These are phyloP conservation scores for Andrena cerasifolii DNA, from an alignment of 1,140 invertebrate genomes.

Conservation along the genomic window DNA sequence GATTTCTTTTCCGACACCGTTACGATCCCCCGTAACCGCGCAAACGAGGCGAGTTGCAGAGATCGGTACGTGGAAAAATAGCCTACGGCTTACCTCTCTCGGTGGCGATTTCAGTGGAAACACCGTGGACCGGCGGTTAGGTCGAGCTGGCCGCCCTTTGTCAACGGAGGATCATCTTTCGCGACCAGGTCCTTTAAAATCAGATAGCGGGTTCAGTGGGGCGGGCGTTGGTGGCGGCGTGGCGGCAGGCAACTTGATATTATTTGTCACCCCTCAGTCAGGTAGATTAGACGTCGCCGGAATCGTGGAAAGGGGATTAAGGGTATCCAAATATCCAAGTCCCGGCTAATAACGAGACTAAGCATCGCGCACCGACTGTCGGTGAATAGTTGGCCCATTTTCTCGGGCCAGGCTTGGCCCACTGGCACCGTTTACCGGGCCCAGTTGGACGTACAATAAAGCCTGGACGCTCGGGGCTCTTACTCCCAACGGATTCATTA, in stretches of 20 bases:
- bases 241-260: conserved; percentile 69
- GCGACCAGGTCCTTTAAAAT: conserved; percentile 52
- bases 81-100: background rate
- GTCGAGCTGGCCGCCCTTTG: conserved; percentile 37
- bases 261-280: conserved; percentile 74
- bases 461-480: background rate
- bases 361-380: conserved; percentile 48
- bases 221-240: conserved; percentile 4
- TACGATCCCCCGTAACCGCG: background rate
- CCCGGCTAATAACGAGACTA: conserved; percentile 68
- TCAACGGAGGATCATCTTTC: conserved; percentile 54
- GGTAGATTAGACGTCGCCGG: conserved; percentile 68
- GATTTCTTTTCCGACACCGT: conserved; percentile 3
- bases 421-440: conserved; percentile 16
- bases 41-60: background rate
- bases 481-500: conserved; percentile 67
- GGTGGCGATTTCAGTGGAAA: conserved; percentile 31
- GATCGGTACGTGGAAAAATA: conserved; percentile 1
- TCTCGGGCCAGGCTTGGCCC: background rate
- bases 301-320: conserved; percentile 75
- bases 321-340: conserved; percentile 78
- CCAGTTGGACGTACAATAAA: conserved; percentile 4
- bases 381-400: conserved; percentile 45
- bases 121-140: background rate
- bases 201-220: conserved; percentile 57